Evolutionary conservation across 1,140 invertebrate species (phyloP).

Genomic region (Sipha flava): DNA sequence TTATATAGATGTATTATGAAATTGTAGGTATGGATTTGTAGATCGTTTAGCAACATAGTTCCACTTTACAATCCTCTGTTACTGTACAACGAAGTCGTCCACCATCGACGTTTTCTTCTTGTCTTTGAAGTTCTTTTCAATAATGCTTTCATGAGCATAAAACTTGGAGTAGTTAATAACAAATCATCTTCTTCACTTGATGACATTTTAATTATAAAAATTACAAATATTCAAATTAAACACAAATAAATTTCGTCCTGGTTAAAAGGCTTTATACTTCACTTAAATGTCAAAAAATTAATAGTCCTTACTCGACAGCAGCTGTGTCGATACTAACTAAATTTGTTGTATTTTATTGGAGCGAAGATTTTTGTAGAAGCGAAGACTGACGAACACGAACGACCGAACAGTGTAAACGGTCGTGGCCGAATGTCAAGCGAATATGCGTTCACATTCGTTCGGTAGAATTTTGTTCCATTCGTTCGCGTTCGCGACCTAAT

Average conservation of each 20-base stretch:
- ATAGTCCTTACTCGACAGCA: not conserved
- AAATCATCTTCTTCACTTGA: too few species aligned
- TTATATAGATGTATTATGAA: not conserved
- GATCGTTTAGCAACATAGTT: not conserved
- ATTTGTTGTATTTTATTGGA: not conserved
- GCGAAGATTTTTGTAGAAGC: not conserved
- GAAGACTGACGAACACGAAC: not conserved
- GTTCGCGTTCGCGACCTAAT: not conserved
- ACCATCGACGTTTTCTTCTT: not conserved
- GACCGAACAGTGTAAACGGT: not conserved
- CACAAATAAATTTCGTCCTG: not conserved
- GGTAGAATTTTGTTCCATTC: not conserved
- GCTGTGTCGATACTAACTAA: not conserved
- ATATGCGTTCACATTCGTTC: not conserved
- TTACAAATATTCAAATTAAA: not conserved
- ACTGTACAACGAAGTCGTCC: not conserved
- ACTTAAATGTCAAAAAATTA: not conserved
- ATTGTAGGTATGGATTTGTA: too few species aligned
- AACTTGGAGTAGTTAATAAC: not conserved
- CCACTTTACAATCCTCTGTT: not conserved
- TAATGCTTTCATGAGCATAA: not conserved
- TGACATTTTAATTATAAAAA: not conserved
- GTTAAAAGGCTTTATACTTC: not conserved
- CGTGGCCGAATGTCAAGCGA: not conserved
- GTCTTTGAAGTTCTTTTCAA: not conserved